phyloP scores from a whole-genome alignment of 2,888 invertebrate genomes.

The Formica aserva region DNA sequence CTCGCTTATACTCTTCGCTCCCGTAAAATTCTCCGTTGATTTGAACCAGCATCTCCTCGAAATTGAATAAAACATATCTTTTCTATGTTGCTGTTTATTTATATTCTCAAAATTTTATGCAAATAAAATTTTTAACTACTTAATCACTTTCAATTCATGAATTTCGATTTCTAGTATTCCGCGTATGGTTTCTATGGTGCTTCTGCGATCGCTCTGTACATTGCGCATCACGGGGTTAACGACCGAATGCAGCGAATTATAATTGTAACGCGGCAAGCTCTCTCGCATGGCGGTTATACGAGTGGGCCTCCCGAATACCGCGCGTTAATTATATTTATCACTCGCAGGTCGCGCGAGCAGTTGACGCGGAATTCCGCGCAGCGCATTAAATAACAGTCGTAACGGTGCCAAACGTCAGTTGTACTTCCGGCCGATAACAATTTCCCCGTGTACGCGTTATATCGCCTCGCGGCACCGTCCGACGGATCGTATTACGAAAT shows the following conservation, averaged over 20 bases:
- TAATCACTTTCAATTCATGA: background rate
- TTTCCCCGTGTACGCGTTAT: constrained; percentile 15
- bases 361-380: constrained; percentile 49
- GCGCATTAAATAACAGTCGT: constrained; percentile 51
- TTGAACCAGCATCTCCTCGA: background rate
- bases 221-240: constrained; percentile 18
- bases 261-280: constrained; percentile 29
- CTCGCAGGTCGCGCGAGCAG: constrained; percentile 40
- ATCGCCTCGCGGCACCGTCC: constrained; percentile 11
- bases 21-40: background rate
- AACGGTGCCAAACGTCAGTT: constrained; percentile 46
- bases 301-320: constrained; percentile 34
- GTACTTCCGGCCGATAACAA: constrained; percentile 52
- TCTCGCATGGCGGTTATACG: constrained; percentile 28
- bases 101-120: background rate
- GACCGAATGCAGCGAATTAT: constrained; percentile 40
- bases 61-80: background rate
- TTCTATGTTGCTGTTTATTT: background rate
- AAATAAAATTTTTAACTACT: background rate
- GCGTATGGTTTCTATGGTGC: background rate
- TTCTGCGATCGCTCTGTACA: background rate
- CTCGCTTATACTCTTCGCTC: background rate
- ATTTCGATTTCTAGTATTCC: background rate
- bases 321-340: constrained; percentile 51
- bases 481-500: constrained; percentile 44